Percentiles rank a stretch among this genome's conserved stretches.
Evolutionary conservation across 2,888 invertebrate species (phyloP).

Genomic region (Agrilus cyanescens): DNA sequence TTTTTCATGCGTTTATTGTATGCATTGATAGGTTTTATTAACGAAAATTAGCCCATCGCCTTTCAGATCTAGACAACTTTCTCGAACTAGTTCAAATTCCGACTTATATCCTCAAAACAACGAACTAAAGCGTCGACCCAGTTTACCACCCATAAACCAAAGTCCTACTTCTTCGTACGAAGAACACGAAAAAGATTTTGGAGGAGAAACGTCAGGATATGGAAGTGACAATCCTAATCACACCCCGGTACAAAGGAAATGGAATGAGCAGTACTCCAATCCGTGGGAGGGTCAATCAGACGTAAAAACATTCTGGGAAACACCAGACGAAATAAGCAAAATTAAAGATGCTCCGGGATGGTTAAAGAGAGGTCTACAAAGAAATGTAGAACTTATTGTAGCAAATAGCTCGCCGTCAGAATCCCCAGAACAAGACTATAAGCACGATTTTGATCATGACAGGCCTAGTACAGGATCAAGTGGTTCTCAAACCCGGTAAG

Average conservation of each 20-base stretch:
- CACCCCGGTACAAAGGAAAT: constrained; percentile 32
- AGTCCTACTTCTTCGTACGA: constrained; percentile 25
- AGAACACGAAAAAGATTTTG: constrained; percentile 38
- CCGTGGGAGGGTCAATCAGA: constrained; percentile 30
- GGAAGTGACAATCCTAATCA: constrained; percentile 58
- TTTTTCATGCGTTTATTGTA: too few species aligned
- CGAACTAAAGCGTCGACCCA: constrained; percentile 21
- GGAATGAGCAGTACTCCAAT: constrained; percentile 21
- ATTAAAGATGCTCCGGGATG: constrained; percentile 37
- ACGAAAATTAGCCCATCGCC: too few species aligned
- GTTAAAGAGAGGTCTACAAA: constrained; percentile 42
- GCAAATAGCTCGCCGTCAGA: constrained; percentile 35
- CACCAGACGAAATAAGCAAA: constrained; percentile 26
- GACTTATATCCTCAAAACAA: constrained; percentile 21
- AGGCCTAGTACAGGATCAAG: constrained; percentile 32
- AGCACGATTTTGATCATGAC: constrained; percentile 21
- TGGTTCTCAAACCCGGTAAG: constrained; percentile 24
- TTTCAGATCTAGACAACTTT: too few species aligned
- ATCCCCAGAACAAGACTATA: constrained; percentile 33
- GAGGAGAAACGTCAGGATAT: constrained; percentile 74
- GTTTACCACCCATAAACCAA: constrained; percentile 32
- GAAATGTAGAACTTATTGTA: constrained; percentile 37
- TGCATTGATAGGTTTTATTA: too few species aligned
- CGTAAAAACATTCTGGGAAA: constrained; percentile 57
- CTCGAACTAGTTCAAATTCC: constrained; percentile 15